Conservation (phyloP, 2,113 vertebrate genomes). For the Eretmochelys imbricata region DNA sequence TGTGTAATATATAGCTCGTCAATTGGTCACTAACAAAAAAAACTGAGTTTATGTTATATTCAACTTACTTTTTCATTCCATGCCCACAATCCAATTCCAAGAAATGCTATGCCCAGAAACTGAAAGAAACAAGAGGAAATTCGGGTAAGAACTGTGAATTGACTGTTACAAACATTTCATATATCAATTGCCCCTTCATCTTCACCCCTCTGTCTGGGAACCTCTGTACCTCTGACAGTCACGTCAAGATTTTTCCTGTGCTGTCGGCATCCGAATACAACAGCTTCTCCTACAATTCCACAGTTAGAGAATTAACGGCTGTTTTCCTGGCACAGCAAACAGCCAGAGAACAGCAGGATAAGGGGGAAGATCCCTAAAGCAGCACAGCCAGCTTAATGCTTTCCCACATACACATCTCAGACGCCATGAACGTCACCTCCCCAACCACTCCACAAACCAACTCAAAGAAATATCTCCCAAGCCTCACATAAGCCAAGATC, state of each 20-base stretch:
- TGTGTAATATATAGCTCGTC: not conserved
- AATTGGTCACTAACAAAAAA: not conserved
- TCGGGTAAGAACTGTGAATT: not conserved
- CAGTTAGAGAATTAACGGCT: not conserved
- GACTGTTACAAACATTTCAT: not conserved
- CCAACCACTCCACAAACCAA: not conserved
- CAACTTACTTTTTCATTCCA: conserved; percentile 96
- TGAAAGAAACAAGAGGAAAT: conserved; percentile 72
- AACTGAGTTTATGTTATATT: not conserved
- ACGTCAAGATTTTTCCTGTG: not conserved
- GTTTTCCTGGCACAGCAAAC: not conserved
- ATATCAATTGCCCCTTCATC: not conserved
- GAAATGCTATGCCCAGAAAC: conserved; percentile 95
- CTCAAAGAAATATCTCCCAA: not conserved
- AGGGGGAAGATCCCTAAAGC: not conserved
- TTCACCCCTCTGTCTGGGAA: not conserved
- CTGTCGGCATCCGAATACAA: too few relatives aligned
- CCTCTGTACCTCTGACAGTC: not conserved
- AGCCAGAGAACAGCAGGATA: not conserved
- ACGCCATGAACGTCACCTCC: not conserved
- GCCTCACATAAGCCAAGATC: not conserved
- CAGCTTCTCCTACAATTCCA: not conserved
- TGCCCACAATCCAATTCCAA: conserved; percentile 95
- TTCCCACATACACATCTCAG: not conserved
- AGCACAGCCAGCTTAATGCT: not conserved